These are phyloP conservation scores for Sander vitreus DNA, from an alignment of 2,113 vertebrate species.

Conservation along the genomic window DNA sequence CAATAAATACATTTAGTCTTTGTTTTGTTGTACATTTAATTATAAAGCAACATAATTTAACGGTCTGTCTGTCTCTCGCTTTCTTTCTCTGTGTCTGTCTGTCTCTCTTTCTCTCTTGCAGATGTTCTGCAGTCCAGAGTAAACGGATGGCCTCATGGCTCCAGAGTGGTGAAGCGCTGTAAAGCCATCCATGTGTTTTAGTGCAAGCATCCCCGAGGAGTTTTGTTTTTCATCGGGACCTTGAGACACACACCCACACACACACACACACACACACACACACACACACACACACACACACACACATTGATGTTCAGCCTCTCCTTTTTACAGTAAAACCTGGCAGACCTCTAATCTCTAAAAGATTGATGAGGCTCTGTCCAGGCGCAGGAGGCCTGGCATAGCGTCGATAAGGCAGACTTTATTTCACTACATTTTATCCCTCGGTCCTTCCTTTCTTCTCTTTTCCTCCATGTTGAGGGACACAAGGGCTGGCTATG, in stretches of 20 bases:
- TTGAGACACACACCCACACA: conserved; percentile 39
- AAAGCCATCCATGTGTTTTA: conserved; percentile 29
- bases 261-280: conserved; percentile 27
- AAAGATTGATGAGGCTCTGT: conserved; percentile 72
- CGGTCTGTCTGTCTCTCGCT: neutral
- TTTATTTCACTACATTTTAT: conserved; percentile 57
- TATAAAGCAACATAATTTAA: neutral
- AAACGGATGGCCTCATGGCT: conserved; percentile 21
- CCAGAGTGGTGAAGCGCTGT: conserved; percentile 33
- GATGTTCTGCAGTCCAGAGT: conserved; percentile 42
- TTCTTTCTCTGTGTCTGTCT: neutral
- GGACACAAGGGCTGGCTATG: neutral
- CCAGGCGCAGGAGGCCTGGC: conserved; percentile 55
- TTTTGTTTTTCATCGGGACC: conserved; percentile 55
- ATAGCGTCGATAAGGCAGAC: conserved; percentile 66
- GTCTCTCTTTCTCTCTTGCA: conserved; percentile 37
- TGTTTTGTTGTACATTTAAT: neutral
- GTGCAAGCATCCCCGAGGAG: conserved; percentile 40
- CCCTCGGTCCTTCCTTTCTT: conserved; percentile 19
- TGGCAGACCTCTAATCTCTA: conserved; percentile 61
- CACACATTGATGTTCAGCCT: conserved; percentile 34
- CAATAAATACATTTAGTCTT: neutral
- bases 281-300: conserved; percentile 33
- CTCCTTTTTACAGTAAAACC: conserved; percentile 30
- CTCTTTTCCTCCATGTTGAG: conserved; percentile 13